Base-by-base conservation (phyloP, 2,888 invertebrate genomes). In the Tillus elongatus region DNA sequence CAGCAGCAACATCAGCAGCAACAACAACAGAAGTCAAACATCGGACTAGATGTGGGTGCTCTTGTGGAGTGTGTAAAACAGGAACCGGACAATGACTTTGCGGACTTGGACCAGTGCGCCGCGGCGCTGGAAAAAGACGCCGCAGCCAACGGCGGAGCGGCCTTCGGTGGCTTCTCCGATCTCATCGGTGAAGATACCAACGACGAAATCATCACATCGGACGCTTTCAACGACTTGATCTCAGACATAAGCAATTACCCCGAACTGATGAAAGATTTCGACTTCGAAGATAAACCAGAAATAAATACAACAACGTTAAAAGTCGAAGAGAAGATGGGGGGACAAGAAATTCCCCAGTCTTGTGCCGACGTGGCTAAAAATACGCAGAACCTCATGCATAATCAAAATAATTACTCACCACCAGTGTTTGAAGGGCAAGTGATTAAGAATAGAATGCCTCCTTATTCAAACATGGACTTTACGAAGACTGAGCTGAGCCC, bases 101-200 rank as follows among this genome's bases (percentile, higher is more conserved):
- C 84, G n/a, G 88, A 88, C 46, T 67, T 89, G 49, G 84, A 84
- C 52, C 81, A 83, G 56, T 85, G 85, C 65, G 87, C 87, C 6
- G 85, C 83, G 4, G 86, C 88, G 1, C 69, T 90, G 41, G 90
- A 89, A 53, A 84, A 89, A 52, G 90, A 89, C 58, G 82, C 77
- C 2, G 82, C 80, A 2, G 74, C 74, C 8, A 77, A 77, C 57
- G 78, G 77, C 3, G 78, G 77, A 6, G 73, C 78, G 32, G 79
- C 79, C 33, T 86, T 87, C 64, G 82, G 84, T 1, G 82, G 80
- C 8, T 75, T 87, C 51, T 77, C 83, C 15, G 85, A 85, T 58
- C 76, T 88, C 45, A 83, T 87, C 60, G 86, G 84, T 34, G 88
- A 88, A 54, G 88, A 87, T 50, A 82, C 85, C 42, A 80, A 80